phyloP scores from a whole-genome alignment of 2,888 invertebrate genomes.

The Tineola bisselliella region DNA sequence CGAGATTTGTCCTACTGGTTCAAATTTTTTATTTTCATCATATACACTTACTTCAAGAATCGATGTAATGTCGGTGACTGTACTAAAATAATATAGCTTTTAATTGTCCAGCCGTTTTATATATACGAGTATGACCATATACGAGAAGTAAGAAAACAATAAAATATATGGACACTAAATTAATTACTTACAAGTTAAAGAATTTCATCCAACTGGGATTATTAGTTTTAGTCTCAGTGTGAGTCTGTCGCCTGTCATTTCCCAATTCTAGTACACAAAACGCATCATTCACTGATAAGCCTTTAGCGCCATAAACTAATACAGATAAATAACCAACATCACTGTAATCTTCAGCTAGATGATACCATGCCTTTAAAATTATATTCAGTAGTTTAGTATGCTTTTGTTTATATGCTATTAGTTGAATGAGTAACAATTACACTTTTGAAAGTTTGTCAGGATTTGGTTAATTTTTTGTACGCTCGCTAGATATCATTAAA shows the following conservation, averaged over 20 bases:
- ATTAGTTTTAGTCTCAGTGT: constrained; percentile 95
- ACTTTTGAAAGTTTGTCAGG: too few species aligned
- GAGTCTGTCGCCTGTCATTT: constrained; percentile 92
- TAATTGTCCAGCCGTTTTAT: too few species aligned
- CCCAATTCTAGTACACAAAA: constrained; percentile 93
- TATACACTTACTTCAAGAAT: constrained; percentile 90
- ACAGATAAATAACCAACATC: constrained; percentile 92
- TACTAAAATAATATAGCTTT: constrained; percentile 65
- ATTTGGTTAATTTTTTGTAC: too few species aligned
- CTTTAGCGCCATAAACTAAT: constrained; percentile 83
- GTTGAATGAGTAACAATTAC: too few species aligned
- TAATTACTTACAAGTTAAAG: constrained; percentile 84
- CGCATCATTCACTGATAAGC: constrained; percentile 89
- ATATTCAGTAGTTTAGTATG: too few species aligned
- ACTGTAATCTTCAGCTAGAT: constrained; percentile 33
- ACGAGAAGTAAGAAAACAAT: too few species aligned
- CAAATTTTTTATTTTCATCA: constrained; percentile 96
- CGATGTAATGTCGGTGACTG: constrained; percentile 91
- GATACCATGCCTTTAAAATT: constrained; percentile 49
- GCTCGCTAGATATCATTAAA: too few species aligned
- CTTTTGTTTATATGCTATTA: too few species aligned
- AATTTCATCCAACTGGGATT: constrained; percentile 97
- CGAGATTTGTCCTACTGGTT: constrained; percentile 90
- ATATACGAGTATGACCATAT: too few species aligned
- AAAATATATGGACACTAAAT: neutral